Base-by-base conservation (phyloP, 2,797 vertebrate species). In the Peromyscus melanophrys region DNA sequence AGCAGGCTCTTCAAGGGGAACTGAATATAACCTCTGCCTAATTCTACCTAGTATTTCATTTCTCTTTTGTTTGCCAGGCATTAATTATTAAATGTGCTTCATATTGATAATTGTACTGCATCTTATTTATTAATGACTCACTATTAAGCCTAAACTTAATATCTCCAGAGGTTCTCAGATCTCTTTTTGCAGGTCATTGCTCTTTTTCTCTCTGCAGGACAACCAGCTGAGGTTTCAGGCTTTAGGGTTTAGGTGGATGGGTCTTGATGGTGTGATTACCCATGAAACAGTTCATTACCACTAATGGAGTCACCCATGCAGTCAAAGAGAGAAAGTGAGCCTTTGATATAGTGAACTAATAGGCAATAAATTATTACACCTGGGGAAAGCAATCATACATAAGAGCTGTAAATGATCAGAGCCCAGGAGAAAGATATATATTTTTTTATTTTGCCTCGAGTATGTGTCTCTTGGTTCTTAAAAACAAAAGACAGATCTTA, bases 41-140 rank as follows among this genome's bases (percentile, higher is more conserved):
- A 96, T 95, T 96, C 86, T 49, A 85, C 89, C 90, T 3, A 27
- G 94, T 95, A 92, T 97, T 97, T 96, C 96, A 97, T 97, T 97
- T 97, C 95, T 92, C 77, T 94, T 97, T 95, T 97, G 96, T 98
- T 98, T 97, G 97, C 96, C 90, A 96, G 86, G 67, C 91, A 97
- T 98, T 97, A 97, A 98, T 98, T 97, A 98, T 98, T 98, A 94
- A 98, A 71, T 95, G 87, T 81, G 90, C 71, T 76, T 97, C 96
- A 96, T 95, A 96, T 97, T 96, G 97, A 97, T 97, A 97, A 98
- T 98, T 98, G 94, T 92, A 81, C 76, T 78, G 86, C 95, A 97
- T 84, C 96, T 98, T 98, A 98, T 95, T 98, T 98, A 98, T 98
- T 98, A 98, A 98, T 98, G 97, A 96, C 89, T 97, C 76, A 78